These are phyloP conservation scores for Congeria kusceri DNA, from an alignment of 2,888 invertebrate genomes.

Conservation along the genomic window DNA sequence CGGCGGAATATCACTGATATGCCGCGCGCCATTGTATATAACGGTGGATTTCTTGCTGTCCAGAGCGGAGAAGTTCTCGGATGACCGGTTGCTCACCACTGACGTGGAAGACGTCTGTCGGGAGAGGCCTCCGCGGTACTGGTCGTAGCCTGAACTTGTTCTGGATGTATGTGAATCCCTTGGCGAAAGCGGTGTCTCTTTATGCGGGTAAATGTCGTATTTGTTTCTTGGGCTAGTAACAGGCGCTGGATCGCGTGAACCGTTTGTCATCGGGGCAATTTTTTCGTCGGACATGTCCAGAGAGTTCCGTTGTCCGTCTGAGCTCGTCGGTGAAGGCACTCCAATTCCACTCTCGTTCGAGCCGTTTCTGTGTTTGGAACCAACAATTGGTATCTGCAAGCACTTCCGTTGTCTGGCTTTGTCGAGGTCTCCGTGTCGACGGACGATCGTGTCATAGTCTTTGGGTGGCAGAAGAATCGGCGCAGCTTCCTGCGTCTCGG, in stretches of 20 bases:
- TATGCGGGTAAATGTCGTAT: constrained; percentile 58
- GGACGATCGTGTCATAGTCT: constrained; percentile 93
- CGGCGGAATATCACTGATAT: constrained; percentile 67
- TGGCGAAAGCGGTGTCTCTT: constrained; percentile 38
- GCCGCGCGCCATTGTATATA: constrained; percentile 42
- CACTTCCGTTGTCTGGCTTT: constrained; percentile 71
- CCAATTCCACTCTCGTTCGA: constrained; percentile 77
- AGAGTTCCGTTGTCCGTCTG: constrained; percentile 54
- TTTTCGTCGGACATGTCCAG: constrained; percentile 59
- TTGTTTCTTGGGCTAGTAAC: constrained; percentile 56
- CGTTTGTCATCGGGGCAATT: constrained; percentile 43
- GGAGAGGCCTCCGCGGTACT: constrained; percentile 37
- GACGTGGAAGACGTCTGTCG: constrained; percentile 70
- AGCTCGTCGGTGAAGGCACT: constrained; percentile 66
- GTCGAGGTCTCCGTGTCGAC: constrained; percentile 89
- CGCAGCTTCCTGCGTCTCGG: constrained; percentile 69
- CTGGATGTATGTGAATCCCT: constrained; percentile 30
- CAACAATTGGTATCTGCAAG: constrained; percentile 74
- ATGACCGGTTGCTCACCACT: constrained; percentile 64
- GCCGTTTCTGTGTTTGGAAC: constrained; percentile 58
- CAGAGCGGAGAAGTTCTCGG: constrained; percentile 54
- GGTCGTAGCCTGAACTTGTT: constrained; percentile 31
- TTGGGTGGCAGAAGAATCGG: constrained; percentile 96
- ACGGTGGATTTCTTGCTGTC: constrained; percentile 55
- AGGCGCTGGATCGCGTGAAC: constrained; percentile 49